These are phyloP conservation scores for Pogonocherus hispidulus DNA, from an alignment of 2,888 invertebrate genomes.

Conservation along the genomic window DNA sequence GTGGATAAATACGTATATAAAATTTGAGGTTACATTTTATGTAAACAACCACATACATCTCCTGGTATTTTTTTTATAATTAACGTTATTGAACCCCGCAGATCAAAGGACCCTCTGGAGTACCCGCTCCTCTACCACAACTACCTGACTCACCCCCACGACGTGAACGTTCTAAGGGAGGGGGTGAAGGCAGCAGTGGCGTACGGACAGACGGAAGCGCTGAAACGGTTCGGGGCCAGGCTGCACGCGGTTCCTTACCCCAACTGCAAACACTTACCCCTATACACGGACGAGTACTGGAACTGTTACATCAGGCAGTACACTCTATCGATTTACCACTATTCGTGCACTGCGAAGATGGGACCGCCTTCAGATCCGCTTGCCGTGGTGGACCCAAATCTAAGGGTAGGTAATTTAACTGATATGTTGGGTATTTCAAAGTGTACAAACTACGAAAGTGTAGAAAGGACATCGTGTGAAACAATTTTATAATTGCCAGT, in stretches of 20 bases:
- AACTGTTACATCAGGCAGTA: slow-evolving; percentile 87
- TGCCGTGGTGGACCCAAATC: slow-evolving; percentile 85
- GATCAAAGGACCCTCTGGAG: slow-evolving; percentile 76
- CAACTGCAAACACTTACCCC: slow-evolving; percentile 84
- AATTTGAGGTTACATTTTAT: too few relatives aligned
- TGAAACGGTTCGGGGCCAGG: slow-evolving; percentile 84
- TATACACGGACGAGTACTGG: slow-evolving; percentile 89
- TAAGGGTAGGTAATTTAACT: slow-evolving; percentile 72
- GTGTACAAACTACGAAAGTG: too few relatives aligned
- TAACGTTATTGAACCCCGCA: neutral
- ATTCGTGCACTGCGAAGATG: slow-evolving; percentile 90
- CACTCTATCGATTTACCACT: slow-evolving; percentile 89
- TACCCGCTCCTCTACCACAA: slow-evolving; percentile 93
- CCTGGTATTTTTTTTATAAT: neutral
- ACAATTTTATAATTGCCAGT: too few relatives aligned
- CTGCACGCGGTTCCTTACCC: slow-evolving; percentile 83
- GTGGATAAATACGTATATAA: too few relatives aligned
- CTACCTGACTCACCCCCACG: slow-evolving; percentile 89
- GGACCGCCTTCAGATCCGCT: slow-evolving; percentile 81
- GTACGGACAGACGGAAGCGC: slow-evolving; percentile 82
- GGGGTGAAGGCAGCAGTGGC: slow-evolving; percentile 90
- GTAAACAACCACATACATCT: neutral
- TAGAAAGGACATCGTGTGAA: too few relatives aligned
- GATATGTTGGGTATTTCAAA: neutral
- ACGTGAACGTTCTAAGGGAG: slow-evolving; percentile 85